Evolutionary conservation across 2,797 vertebrate species (phyloP).

Genomic region (Euthynnus affinis): DNA sequence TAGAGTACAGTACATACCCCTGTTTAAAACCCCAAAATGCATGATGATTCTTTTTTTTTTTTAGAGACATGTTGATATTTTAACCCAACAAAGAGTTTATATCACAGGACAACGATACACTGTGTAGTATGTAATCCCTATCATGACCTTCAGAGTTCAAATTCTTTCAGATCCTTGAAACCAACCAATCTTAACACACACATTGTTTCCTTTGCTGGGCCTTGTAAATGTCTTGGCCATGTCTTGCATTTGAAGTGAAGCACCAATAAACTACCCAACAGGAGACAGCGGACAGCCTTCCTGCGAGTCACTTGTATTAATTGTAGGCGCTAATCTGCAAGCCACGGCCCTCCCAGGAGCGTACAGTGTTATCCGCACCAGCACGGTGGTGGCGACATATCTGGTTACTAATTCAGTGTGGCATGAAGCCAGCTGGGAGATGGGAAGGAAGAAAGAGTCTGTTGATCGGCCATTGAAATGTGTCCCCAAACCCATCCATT

Average conservation of each 20-base stretch:
- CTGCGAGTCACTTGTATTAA: constrained; percentile 68
- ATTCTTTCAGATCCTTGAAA: background rate
- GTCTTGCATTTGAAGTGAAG: constrained; percentile 16
- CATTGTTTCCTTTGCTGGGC: constrained; percentile 24
- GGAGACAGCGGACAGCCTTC: constrained; percentile 32
- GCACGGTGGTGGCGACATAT: constrained; percentile 68
- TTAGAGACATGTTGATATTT: background rate
- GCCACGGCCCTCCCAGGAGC: constrained; percentile 71
- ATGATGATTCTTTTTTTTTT: background rate
- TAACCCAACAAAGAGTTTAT: background rate
- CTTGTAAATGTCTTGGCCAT: background rate
- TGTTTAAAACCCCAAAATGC: background rate
- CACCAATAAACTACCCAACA: constrained; percentile 24
- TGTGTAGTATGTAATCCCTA: background rate
- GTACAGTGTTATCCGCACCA: constrained; percentile 68
- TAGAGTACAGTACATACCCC: background rate
- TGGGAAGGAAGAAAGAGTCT: constrained; percentile 61
- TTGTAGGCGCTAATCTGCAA: constrained; percentile 80
- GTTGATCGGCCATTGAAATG: constrained; percentile 66
- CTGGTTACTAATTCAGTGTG: constrained; percentile 79
- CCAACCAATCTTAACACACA: constrained; percentile 21
- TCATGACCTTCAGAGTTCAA: background rate
- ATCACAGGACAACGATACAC: background rate
- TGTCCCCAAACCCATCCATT: constrained; percentile 47
- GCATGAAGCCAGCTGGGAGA: constrained; percentile 73